phyloP scores from a whole-genome alignment of 2,113 vertebrate species.

The Lota lota region DNA sequence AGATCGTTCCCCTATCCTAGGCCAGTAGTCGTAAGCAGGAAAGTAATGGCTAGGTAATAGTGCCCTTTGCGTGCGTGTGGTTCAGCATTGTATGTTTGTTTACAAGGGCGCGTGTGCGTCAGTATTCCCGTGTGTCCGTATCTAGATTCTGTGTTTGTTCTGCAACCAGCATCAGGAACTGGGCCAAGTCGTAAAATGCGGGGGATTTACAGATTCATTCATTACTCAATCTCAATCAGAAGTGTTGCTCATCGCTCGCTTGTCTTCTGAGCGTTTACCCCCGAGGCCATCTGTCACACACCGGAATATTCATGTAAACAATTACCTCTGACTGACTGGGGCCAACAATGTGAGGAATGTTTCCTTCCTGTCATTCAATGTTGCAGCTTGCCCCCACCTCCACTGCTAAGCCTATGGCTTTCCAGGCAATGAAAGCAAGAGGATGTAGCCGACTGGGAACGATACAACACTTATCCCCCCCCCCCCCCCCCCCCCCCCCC shows the following conservation, averaged over 20 bases:
- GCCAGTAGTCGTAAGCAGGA: slow-evolving; percentile 18
- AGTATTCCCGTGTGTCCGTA: not conserved
- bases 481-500: too few species aligned
- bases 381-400: slow-evolving; percentile 41
- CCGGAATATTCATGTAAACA: slow-evolving; percentile 66
- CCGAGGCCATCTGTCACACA: slow-evolving; percentile 39
- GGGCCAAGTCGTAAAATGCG: not conserved
- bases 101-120: not conserved
- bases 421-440: slow-evolving; percentile 10
- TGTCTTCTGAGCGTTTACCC: slow-evolving; percentile 46
- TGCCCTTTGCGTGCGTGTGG: slow-evolving; percentile 4
- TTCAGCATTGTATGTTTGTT: slow-evolving; percentile 3
- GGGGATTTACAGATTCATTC: slow-evolving; percentile 45
- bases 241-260: slow-evolving; percentile 32
- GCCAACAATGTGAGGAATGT: slow-evolving; percentile 59
- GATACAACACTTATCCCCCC: slow-evolving; percentile 48
- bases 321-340: slow-evolving; percentile 51
- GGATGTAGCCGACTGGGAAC: slow-evolving; percentile 28
- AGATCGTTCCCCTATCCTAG: slow-evolving; percentile 23
- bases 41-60: too few species aligned
- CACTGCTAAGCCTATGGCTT: slow-evolving; percentile 39
- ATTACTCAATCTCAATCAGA: slow-evolving; percentile 41
- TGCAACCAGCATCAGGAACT: slow-evolving; percentile 32
- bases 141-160: slow-evolving; percentile 2
- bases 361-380: slow-evolving; percentile 26